phyloP scores from a whole-genome alignment of 1,140 invertebrate species.

The Tribolium castaneum region DNA sequence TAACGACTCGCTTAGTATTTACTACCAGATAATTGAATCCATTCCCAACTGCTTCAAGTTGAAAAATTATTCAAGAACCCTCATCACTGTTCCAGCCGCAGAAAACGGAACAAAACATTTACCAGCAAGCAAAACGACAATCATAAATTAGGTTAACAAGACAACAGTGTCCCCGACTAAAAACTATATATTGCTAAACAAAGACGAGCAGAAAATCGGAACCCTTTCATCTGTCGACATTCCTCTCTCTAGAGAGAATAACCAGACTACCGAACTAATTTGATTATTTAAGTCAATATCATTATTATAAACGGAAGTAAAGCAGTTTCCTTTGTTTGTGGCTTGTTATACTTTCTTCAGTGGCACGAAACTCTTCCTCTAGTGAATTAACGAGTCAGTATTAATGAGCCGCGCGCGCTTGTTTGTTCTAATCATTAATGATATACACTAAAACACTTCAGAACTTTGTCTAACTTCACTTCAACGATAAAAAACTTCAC shows the following conservation, averaged over 20 bases:
- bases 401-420: neutral
- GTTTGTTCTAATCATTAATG: conserved; percentile 22
- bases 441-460: conserved; percentile 11
- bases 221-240: neutral
- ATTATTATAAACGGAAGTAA: conserved; percentile 8
- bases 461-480: conserved; percentile 15
- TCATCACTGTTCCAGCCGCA: neutral
- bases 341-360: conserved; percentile 1
- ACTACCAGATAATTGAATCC: neutral
- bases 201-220: neutral
- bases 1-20: neutral
- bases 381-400: neutral
- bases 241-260: neutral
- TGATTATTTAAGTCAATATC: conserved; percentile 19
- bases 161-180: neutral
- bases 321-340: conserved; percentile 11
- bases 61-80: neutral
- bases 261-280: neutral
- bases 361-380: neutral
- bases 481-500: neutral
- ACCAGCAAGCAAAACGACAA: neutral
- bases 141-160: conserved; percentile 8
- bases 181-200: neutral
- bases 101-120: neutral
- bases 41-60: too few species aligned